phyloP scores from a whole-genome alignment of 2,113 vertebrate genomes.

The Saimiri boliviensis region DNA sequence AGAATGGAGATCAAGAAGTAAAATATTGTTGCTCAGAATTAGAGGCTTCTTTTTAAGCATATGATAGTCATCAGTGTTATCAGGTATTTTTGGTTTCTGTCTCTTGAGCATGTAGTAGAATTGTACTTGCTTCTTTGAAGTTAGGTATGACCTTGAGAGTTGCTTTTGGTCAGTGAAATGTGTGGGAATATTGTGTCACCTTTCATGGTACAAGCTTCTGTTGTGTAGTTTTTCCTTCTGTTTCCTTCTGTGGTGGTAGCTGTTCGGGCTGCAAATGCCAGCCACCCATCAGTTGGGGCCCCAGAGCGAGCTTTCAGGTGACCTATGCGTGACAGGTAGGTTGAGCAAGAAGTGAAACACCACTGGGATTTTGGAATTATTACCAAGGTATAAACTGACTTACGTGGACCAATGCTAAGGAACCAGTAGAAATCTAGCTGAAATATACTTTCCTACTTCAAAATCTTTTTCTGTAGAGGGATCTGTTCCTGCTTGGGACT shows the following conservation, averaged over 20 bases:
- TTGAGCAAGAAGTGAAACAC: slow-evolving; percentile 9
- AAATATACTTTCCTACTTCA: slow-evolving; percentile 26
- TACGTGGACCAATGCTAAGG: neutral
- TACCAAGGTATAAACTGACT: neutral
- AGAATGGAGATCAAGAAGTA: slow-evolving; percentile 37
- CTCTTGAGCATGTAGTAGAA: neutral
- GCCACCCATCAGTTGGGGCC: neutral
- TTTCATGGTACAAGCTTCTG: neutral
- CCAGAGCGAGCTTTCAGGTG: neutral
- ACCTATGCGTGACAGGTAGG: neutral
- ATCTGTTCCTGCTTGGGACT: neutral
- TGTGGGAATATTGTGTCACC: neutral
- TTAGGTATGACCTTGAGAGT: neutral
- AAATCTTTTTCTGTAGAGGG: neutral
- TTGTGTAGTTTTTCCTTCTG: neutral
- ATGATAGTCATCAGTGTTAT: neutral
- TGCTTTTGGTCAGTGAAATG: slow-evolving; percentile 32
- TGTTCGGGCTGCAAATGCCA: neutral
- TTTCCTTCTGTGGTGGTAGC: neutral
- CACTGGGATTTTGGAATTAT: neutral
- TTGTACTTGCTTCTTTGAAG: neutral
- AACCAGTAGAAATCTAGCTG: slow-evolving; percentile 2
- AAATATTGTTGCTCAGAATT: slow-evolving; percentile 44
- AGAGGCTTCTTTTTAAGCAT: slow-evolving; percentile 1
- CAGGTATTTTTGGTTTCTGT: slow-evolving; percentile 13